Evolutionary conservation across 2,797 vertebrate genomes (phyloP).

Genomic region (Sebastes vulpes): DNA sequence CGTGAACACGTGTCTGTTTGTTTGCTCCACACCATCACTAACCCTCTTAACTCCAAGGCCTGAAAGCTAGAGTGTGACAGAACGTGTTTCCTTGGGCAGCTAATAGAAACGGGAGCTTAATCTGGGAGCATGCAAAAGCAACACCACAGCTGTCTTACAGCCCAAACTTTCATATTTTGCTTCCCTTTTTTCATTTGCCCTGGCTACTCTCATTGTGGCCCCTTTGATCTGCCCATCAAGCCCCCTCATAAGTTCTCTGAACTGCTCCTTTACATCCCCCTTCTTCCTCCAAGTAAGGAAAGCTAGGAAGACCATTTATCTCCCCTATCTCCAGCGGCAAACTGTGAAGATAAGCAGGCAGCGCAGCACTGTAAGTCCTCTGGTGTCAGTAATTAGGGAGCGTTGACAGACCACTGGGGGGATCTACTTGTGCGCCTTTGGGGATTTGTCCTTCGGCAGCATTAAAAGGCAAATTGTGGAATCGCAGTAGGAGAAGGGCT

Average conservation of each 20-base stretch:
- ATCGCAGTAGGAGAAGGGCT: conserved; percentile 55
- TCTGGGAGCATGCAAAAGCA: conserved; percentile 54
- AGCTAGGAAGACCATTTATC: conserved; percentile 59
- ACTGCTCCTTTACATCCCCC: conserved; percentile 13
- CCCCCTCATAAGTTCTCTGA: conserved; percentile 4
- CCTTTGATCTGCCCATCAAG: conserved; percentile 67
- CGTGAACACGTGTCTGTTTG: conserved; percentile 29
- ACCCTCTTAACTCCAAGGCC: conserved; percentile 58
- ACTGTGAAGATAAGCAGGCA: conserved; percentile 61
- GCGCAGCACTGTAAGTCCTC: conserved; percentile 73
- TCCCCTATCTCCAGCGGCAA: conserved; percentile 52
- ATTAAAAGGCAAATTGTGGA: conserved; percentile 75
- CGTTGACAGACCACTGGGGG: conserved; percentile 67
- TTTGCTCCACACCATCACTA: conserved; percentile 53
- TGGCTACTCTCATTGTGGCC: conserved; percentile 33
- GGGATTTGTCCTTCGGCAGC: conserved; percentile 80
- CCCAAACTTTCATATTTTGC: conserved; percentile 37
- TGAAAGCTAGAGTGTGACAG: conserved; percentile 60
- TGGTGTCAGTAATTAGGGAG: conserved; percentile 77
- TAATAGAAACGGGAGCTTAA: conserved; percentile 67
- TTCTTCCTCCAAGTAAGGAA: conserved; percentile 19
- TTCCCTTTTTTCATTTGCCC: conserved; percentile 31
- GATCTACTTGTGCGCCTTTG: conserved; percentile 69
- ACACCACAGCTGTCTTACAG: conserved; percentile 49
- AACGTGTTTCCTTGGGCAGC: conserved; percentile 59